Conservation (phyloP, 2,888 invertebrate species). For the Eupithecia dodoneata region DNA sequence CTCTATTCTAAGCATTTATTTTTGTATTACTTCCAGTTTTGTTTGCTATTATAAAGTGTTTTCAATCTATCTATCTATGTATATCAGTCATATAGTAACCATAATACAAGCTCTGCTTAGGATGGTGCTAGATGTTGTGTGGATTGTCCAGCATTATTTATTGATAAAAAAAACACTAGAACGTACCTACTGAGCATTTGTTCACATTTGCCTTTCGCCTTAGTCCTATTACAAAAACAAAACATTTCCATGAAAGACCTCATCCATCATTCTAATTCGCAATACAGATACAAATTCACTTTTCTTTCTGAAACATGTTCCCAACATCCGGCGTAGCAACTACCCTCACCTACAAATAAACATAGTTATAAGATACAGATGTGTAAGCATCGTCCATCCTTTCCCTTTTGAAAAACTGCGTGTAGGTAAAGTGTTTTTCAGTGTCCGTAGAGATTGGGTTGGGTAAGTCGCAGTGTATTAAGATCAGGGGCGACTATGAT, state of each 20-base stretch:
- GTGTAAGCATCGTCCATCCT: constrained; percentile 15
- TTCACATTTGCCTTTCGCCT: not conserved
- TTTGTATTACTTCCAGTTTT: too few relatives aligned
- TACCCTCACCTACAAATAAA: not conserved
- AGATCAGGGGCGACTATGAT: constrained; percentile 73
- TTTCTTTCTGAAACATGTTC: not conserved
- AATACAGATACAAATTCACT: constrained; percentile 4
- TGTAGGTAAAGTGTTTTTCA: constrained; percentile 63
- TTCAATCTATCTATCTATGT: too few relatives aligned
- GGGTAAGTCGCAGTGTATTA: constrained; percentile 73
- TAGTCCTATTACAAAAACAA: not conserved
- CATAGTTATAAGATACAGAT: constrained; percentile 2
- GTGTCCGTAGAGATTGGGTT: constrained; percentile 68
- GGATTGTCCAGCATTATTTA: too few relatives aligned
- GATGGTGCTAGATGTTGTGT: too few relatives aligned
- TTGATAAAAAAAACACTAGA: too few relatives aligned
- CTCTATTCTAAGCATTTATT: too few relatives aligned
- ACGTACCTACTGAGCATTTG: not conserved
- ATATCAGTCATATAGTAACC: too few relatives aligned
- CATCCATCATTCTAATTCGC: not conserved
- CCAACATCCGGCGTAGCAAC: constrained; percentile 5
- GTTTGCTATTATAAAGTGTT: too few relatives aligned
- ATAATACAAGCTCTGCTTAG: too few relatives aligned
- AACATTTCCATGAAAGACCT: not conserved
- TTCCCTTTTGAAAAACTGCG: constrained; percentile 36